phyloP scores from a whole-genome alignment of 2,113 vertebrate genomes.

The Carollia perspicillata region DNA sequence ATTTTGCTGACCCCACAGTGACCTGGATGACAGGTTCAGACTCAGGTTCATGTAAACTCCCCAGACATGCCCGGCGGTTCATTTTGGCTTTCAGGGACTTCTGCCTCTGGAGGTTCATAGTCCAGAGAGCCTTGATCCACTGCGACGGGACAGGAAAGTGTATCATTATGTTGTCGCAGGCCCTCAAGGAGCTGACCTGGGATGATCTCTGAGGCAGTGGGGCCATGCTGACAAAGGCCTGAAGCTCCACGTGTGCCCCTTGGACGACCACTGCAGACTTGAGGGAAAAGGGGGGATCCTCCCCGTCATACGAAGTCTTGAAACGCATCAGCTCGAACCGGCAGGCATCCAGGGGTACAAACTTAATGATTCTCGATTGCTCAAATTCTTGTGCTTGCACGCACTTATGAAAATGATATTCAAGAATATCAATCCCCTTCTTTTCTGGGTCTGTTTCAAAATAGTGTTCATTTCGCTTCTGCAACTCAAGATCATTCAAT shows the following conservation, averaged over 20 bases:
- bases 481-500: slow-evolving; percentile 90
- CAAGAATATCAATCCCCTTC: slow-evolving; percentile 88
- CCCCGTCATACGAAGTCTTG: slow-evolving; percentile 81
- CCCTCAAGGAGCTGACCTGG: slow-evolving; percentile 71
- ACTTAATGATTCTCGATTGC: slow-evolving; percentile 88
- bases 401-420: slow-evolving; percentile 90
- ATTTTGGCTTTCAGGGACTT: slow-evolving; percentile 95
- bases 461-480: slow-evolving; percentile 84
- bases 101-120: slow-evolving; percentile 91
- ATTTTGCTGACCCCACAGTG: slow-evolving; percentile 92
- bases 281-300: slow-evolving; percentile 90
- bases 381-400: slow-evolving; percentile 88
- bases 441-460: slow-evolving; percentile 85
- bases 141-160: slow-evolving; percentile 91
- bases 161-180: slow-evolving; percentile 91
- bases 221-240: slow-evolving; percentile 92
- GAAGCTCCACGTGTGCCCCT: slow-evolving; percentile 94
- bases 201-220: slow-evolving; percentile 67
- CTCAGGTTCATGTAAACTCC: slow-evolving; percentile 84
- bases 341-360: slow-evolving; percentile 89
- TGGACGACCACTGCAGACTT: slow-evolving; percentile 92
- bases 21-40: slow-evolving; percentile 93
- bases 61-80: slow-evolving; percentile 93
- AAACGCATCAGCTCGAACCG: slow-evolving; percentile 94
- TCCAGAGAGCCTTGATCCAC: slow-evolving; percentile 94